Conservation (phyloP, 2,888 invertebrate genomes). For the Pammene aurita region DNA sequence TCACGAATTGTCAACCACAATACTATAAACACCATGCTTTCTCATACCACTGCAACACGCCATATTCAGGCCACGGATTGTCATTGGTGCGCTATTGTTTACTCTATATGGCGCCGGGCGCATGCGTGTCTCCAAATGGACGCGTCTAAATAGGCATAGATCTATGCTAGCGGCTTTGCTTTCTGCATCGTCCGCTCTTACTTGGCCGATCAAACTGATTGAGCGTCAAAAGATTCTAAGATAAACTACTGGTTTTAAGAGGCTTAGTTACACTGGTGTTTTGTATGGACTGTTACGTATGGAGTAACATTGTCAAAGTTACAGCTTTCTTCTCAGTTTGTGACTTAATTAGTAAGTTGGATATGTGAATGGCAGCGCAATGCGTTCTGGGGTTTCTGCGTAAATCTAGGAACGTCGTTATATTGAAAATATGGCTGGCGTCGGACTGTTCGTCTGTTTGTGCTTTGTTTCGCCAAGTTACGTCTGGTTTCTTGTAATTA, state of each 20-base stretch:
- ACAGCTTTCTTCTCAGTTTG: slow-evolving; percentile 78
- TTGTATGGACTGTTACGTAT: slow-evolving; percentile 72
- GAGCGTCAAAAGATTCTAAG: slow-evolving; percentile 35
- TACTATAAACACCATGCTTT: slow-evolving; percentile 14
- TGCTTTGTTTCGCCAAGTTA: slow-evolving; percentile 44
- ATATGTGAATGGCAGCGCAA: slow-evolving; percentile 83
- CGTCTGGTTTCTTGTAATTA: slow-evolving; percentile 39
- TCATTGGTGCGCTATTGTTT: slow-evolving; percentile 70
- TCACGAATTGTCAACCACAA: too few relatives aligned
- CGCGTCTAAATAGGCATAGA: slow-evolving; percentile 80
- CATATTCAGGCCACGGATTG: slow-evolving; percentile 67
- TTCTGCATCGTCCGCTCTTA: slow-evolving; percentile 59
- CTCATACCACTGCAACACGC: slow-evolving; percentile 37
- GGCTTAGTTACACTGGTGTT: slow-evolving; percentile 58
- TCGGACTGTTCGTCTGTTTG: slow-evolving; percentile 48
- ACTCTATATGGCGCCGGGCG: slow-evolving; percentile 79
- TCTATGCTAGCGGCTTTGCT: slow-evolving; percentile 76
- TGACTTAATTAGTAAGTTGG: slow-evolving; percentile 83
- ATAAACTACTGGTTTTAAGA: slow-evolving; percentile 41
- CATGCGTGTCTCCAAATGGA: slow-evolving; percentile 69
- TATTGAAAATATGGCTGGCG: slow-evolving; percentile 77
- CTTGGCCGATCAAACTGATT: slow-evolving; percentile 49
- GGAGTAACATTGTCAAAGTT: slow-evolving; percentile 81
- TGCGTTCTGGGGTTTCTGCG: slow-evolving; percentile 68
- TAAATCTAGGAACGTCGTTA: slow-evolving; percentile 78